These are phyloP conservation scores for Loriculus beryllinus DNA, from an alignment of 2,797 vertebrate species.

Conservation along the genomic window DNA sequence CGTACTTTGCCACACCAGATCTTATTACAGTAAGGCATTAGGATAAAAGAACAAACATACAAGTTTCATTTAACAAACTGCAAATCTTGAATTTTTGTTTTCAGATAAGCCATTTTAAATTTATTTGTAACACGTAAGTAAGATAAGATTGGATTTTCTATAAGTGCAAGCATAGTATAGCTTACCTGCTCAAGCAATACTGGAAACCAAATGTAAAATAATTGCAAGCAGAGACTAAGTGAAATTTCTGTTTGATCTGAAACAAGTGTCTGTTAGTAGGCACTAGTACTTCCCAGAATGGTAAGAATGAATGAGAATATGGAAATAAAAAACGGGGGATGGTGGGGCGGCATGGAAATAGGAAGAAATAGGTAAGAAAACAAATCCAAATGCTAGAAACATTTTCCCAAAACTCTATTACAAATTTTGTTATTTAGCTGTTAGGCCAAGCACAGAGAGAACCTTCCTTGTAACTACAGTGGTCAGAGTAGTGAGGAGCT, in stretches of 20 bases:
- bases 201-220: not conserved
- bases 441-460: not conserved
- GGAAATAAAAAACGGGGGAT: not conserved
- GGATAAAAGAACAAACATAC: not conserved
- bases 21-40: not conserved
- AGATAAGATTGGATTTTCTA: not conserved
- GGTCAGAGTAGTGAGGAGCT: not conserved
- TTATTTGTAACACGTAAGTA: not conserved
- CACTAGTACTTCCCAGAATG: not conserved
- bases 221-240: not conserved
- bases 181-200: accelerated
- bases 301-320: not conserved
- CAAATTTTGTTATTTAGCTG: not conserved
- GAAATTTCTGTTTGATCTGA: not conserved
- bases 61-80: not conserved
- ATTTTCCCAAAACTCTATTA: not conserved
- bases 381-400: not conserved
- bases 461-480: not conserved
- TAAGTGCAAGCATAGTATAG: not conserved
- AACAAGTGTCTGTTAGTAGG: not conserved
- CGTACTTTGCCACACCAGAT: not conserved
- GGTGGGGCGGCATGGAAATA: no score
- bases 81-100: not conserved
- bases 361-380: not conserved
- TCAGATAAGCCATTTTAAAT: not conserved